A percentile compares a stretch with the other conserved stretches of the same genome.
Evolutionary conservation across 2,888 invertebrate genomes (phyloP).

Genomic region (Chymomyza fuscimana): DNA sequence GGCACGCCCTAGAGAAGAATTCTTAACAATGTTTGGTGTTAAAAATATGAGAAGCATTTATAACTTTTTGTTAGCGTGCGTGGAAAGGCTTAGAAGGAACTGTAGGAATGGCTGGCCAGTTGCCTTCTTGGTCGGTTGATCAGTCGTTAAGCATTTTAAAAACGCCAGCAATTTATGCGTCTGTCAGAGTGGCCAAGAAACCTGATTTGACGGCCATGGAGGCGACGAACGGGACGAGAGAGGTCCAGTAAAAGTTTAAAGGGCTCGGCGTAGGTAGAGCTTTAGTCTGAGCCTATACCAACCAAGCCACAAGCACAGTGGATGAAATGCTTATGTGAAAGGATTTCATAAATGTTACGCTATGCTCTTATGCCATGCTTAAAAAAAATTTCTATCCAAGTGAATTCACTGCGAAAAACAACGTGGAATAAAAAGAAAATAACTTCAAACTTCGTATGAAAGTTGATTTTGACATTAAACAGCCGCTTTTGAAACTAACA

Average conservation of each 20-base stretch:
- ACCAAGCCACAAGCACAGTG: not conserved
- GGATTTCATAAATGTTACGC: too few relatives aligned
- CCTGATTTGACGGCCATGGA: slow-evolving; percentile 63
- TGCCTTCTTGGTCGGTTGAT: slow-evolving; percentile 4
- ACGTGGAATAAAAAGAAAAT: too few relatives aligned
- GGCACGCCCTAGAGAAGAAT: not conserved
- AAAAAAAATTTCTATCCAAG: too few relatives aligned
- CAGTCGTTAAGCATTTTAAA: slow-evolving; percentile 54
- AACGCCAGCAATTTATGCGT: slow-evolving; percentile 67
- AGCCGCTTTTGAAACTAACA: too few relatives aligned
- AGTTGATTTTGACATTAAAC: too few relatives aligned
- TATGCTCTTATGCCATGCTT: too few relatives aligned
- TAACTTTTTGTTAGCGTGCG: slow-evolving; percentile 35
- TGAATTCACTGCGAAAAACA: too few relatives aligned
- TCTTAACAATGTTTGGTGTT: slow-evolving; percentile 55
- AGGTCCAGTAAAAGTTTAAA: slow-evolving; percentile 64
- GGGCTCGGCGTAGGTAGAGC: slow-evolving; percentile 58
- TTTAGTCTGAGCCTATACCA: not conserved
- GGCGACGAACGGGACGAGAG: slow-evolving; percentile 33
- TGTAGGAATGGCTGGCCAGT: slow-evolving; percentile 3
- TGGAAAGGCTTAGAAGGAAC: not conserved
- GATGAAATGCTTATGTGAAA: not conserved
- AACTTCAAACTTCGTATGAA: too few relatives aligned
- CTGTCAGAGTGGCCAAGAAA: slow-evolving; percentile 52
- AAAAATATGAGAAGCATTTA: slow-evolving; percentile 63